These are phyloP conservation scores for Ectemnius lituratus DNA, from an alignment of 2,888 invertebrate species.

Conservation along the genomic window DNA sequence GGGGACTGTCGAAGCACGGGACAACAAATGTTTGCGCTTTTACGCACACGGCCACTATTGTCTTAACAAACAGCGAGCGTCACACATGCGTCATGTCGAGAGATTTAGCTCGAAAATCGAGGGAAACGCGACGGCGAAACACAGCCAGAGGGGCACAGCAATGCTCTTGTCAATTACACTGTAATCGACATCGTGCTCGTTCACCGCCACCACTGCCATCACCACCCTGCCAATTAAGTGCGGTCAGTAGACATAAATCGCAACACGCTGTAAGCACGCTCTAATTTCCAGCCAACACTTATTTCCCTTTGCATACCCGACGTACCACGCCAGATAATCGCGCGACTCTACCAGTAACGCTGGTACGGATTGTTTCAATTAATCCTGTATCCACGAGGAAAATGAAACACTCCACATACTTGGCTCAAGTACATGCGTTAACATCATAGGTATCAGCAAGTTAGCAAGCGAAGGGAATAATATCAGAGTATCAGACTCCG, in stretches of 20 bases:
- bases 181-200: neutral
- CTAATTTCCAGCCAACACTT: neutral
- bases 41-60: slow-evolving; percentile 21
- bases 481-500: too few species aligned
- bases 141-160: neutral
- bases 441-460: too few species aligned
- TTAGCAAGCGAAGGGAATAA: too few species aligned
- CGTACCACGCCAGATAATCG: too few species aligned
- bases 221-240: neutral
- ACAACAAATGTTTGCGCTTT: neutral
- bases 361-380: too few species aligned
- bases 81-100: slow-evolving; percentile 7
- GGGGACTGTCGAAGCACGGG: too few species aligned
- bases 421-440: too few species aligned
- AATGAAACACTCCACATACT: too few species aligned
- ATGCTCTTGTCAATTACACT: slow-evolving; percentile 30
- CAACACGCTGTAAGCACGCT: neutral
- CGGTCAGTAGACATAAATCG: slow-evolving; percentile 7
- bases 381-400: too few species aligned
- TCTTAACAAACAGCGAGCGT: slow-evolving; percentile 32
- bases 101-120: slow-evolving; percentile 23
- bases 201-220: neutral
- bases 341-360: too few species aligned
- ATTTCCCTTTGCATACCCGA: neutral
- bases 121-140: slow-evolving; percentile 1